Conservation (phyloP, 2,113 vertebrate species). For the Chauna torquata region DNA sequence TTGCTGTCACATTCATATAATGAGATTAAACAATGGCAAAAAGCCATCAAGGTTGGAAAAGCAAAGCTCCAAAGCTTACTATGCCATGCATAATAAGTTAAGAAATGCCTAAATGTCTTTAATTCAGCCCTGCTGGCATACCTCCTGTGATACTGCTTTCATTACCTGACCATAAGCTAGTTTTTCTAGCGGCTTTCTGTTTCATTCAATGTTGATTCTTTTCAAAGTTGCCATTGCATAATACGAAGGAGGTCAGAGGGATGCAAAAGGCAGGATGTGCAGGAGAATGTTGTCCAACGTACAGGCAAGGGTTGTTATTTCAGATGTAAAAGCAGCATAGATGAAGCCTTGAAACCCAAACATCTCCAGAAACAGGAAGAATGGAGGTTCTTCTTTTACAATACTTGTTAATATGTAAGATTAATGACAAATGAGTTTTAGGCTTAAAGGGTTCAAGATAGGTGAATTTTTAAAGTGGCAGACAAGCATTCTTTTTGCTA, state of each 20-base stretch:
- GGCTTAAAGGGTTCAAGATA: neutral
- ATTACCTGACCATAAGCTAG: neutral
- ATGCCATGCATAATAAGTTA: neutral
- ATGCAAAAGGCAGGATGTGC: neutral
- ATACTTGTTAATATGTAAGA: neutral
- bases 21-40: neutral
- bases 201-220: neutral
- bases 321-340: neutral
- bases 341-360: neutral
- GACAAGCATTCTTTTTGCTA: neutral
- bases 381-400: neutral
- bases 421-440: neutral
- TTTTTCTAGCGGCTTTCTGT: neutral
- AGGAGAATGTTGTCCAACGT: neutral
- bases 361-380: neutral
- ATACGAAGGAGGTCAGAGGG: neutral
- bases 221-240: neutral
- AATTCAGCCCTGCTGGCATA: neutral
- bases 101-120: neutral
- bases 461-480: neutral
- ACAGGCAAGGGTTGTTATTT: neutral
- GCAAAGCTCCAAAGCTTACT: neutral
- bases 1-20: neutral
- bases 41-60: neutral
- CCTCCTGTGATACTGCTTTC: neutral